Conservation (phyloP, 2,113 vertebrate species). For the Heteronetta atricapilla region DNA sequence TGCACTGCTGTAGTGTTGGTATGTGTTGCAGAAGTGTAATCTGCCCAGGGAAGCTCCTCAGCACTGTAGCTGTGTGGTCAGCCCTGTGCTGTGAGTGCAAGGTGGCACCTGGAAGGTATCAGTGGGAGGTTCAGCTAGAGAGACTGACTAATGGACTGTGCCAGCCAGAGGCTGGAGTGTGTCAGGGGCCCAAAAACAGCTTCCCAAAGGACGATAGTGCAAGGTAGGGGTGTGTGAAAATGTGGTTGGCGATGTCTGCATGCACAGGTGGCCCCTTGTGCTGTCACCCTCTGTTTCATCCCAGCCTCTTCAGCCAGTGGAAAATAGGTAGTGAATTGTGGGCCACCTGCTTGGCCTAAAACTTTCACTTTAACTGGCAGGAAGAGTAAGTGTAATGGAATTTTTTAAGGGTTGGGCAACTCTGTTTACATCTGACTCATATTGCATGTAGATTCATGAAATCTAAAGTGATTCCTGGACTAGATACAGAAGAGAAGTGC, state of each 20-base stretch:
- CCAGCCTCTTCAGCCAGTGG: not conserved
- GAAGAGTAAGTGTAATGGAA: slow-evolving; percentile 59
- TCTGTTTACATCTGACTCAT: slow-evolving; percentile 65
- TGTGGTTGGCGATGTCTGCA: not conserved
- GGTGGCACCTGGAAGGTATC: not conserved
- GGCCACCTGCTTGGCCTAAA: slow-evolving; percentile 8
- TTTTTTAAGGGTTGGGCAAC: slow-evolving; percentile 59
- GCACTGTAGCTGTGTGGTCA: not conserved
- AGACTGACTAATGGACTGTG: not conserved
- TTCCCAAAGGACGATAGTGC: not conserved
- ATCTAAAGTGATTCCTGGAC: slow-evolving; percentile 39
- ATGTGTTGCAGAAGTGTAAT: not conserved
- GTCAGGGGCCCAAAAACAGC: not conserved
- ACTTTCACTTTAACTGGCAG: slow-evolving; percentile 60
- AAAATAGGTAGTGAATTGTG: not conserved
- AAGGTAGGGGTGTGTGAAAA: not conserved
- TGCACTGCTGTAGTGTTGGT: not conserved
- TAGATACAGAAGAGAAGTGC: slow-evolving; percentile 41
- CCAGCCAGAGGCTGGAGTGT: not conserved
- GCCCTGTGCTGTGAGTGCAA: not conserved
- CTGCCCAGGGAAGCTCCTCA: not conserved
- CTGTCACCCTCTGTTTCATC: not conserved
- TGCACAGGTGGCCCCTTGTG: not conserved
- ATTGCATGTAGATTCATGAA: slow-evolving; percentile 64
- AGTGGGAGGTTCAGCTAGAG: not conserved